A percentile compares a stretch with the other conserved stretches of the same genome.
These are phyloP conservation scores for Zaprionus davidi DNA, from an alignment of 1,140 invertebrate species.

Conservation along the genomic window DNA sequence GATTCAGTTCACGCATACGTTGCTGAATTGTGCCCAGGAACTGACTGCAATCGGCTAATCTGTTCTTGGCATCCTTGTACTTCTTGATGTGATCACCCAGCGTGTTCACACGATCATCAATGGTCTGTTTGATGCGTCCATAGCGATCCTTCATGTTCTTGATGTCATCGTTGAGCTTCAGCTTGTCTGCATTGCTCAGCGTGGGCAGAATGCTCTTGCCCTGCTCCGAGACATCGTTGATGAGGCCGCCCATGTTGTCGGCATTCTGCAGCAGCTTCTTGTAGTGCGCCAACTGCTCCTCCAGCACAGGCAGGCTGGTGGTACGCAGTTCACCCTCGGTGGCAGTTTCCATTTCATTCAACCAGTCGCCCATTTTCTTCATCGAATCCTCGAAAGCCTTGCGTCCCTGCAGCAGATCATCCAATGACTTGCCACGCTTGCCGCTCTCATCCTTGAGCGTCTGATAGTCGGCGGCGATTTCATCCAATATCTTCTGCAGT, in stretches of 20 bases:
- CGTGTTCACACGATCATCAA: constrained; percentile 90
- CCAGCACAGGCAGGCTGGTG: constrained; percentile 91
- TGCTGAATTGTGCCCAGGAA: constrained; percentile 92
- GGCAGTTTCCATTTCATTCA: constrained; percentile 94
- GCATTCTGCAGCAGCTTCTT: constrained; percentile 91
- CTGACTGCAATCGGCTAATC: constrained; percentile 91
- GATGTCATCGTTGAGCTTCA: constrained; percentile 91
- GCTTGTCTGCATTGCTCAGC: constrained; percentile 93
- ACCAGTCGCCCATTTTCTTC: constrained; percentile 92
- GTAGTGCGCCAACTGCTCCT: constrained; percentile 94
- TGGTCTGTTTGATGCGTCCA: constrained; percentile 89
- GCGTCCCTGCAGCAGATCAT: constrained; percentile 90
- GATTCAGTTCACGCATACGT: constrained; percentile 92
- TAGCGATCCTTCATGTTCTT: constrained; percentile 91
- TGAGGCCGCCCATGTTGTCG: constrained; percentile 88
- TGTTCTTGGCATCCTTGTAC: constrained; percentile 90
- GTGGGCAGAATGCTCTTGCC: constrained; percentile 92
- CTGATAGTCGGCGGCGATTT: constrained; percentile 89
- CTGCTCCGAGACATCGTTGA: constrained; percentile 90
- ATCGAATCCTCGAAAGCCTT: constrained; percentile 92
- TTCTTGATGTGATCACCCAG: constrained; percentile 91
- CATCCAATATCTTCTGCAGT: constrained; percentile 88
- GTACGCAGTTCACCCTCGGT: constrained; percentile 91
- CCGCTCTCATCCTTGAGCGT: constrained; percentile 89
- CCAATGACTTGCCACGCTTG: constrained; percentile 89